Percentiles rank a stretch among this genome's conserved stretches.
Evolutionary conservation across 2,113 vertebrate species (phyloP).

Genomic region (Pachyramphus minor): DNA sequence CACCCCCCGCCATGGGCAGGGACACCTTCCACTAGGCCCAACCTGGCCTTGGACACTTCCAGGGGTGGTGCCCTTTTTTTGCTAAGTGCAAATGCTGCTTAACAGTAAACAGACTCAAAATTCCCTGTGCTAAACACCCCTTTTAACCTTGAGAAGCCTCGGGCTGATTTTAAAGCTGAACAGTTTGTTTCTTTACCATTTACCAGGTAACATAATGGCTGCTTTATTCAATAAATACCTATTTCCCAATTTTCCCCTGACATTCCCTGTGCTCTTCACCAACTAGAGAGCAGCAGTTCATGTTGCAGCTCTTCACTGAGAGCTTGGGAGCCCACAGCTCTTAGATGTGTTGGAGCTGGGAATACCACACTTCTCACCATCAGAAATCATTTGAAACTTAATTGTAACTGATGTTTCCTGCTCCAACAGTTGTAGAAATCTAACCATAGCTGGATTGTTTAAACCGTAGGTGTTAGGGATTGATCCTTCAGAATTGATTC

Average conservation of each 20-base stretch:
- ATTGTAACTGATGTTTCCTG: background rate
- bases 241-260: background rate
- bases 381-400: background rate
- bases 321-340: background rate
- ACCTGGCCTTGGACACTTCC: too few species aligned
- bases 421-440: background rate
- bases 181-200: background rate
- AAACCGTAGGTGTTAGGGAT: background rate
- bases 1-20: background rate
- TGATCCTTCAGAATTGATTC: background rate
- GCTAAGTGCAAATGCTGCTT: background rate
- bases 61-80: slow-evolving; percentile 31
- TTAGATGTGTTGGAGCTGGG: background rate
- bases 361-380: background rate
- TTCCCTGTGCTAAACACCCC: background rate
- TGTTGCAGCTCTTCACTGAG: background rate
- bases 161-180: background rate
- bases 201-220: background rate
- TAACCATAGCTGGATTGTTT: background rate
- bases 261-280: background rate
- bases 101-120: background rate
- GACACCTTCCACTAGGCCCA: too few species aligned
- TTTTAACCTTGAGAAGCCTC: background rate
- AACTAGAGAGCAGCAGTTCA: background rate
- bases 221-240: background rate